These are phyloP conservation scores for Parapsyche elsis DNA, from an alignment of 1,140 invertebrate species.

Conservation along the genomic window DNA sequence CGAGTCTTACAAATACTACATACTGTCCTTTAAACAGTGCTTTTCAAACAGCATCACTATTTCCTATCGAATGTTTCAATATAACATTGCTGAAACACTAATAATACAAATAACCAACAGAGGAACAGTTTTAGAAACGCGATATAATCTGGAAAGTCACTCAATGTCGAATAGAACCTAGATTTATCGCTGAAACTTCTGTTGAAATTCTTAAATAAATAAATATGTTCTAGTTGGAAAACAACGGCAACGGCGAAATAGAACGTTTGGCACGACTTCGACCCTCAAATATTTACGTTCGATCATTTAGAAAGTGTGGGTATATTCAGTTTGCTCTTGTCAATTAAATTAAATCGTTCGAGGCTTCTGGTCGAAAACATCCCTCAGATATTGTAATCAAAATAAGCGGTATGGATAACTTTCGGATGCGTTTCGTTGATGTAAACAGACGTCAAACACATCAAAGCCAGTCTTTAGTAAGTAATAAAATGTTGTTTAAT, in stretches of 20 bases:
- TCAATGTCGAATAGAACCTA: background rate
- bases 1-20: slow-evolving; percentile 20
- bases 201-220: slow-evolving; percentile 10
- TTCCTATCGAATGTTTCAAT: background rate
- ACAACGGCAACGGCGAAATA: background rate
- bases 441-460: slow-evolving; percentile 15
- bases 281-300: slow-evolving; percentile 3
- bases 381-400: background rate
- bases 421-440: background rate
- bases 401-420: background rate
- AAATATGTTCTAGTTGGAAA: slow-evolving; percentile 11
- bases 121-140: slow-evolving; percentile 14
- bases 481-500: slow-evolving; percentile 30
- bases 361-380: background rate
- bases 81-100: too few relatives aligned
- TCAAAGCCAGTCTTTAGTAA: slow-evolving; percentile 22
- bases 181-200: slow-evolving; percentile 8
- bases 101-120: too few relatives aligned
- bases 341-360: too few relatives aligned
- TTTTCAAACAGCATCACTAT: background rate
- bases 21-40: background rate
- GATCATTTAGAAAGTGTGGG: background rate
- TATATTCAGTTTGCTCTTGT: too few relatives aligned
- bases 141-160: background rate
- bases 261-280: background rate